Evolutionary conservation across 2,888 invertebrate species (phyloP), one percentile per base, ranked within the genome.

Genomic region (Lepeophtheirus nordmannii): DNA sequence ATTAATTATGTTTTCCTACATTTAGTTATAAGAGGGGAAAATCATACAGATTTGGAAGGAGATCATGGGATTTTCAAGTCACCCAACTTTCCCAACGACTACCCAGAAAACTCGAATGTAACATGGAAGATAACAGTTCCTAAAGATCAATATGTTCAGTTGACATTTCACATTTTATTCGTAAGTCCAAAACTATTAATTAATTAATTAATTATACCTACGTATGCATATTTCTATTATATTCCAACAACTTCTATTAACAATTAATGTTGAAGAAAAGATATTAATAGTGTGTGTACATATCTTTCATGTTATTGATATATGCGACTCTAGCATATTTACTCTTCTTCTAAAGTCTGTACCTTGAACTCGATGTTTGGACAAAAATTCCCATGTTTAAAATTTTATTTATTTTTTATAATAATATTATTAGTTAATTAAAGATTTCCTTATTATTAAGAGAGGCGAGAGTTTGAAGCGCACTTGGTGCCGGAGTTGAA

Each of bases 151-250:
- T 14, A 56, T 22, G 56, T 63, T 12, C n/a, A 56, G 63, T 5
- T 63, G 14, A 63, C 63, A 12, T 63, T 63, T 56, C 63, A 63
- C 53, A 17, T 63, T n/a, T 56, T 63, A 14, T 46, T 22, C 53
- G 63, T 63, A 63, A 63, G 63, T n/a, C 14, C 11, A 30, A 5
- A 30, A 30, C 30, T 30, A 30, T 30, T 30, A 30, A 30, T 30
- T 30, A 30, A 30, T 30, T 30, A 30, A n/a, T n/a, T n/a, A n/a
- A n/a, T n/a, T n/a, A n/a, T n/a, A n/a, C n/a, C n/a, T n/a, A n/a
- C 17, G 17, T 10, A 58, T 58, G 17, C 58, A 11, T 22, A 10
- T 12, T 10, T 58, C 10, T 22, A 58, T 12, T 58, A 11, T n/a
- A 58, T 58, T 17, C 22, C 17, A 58, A 58, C 10, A n/a, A 58